Conservation (phyloP, 2,888 invertebrate genomes). For the Diogma glabrata region DNA sequence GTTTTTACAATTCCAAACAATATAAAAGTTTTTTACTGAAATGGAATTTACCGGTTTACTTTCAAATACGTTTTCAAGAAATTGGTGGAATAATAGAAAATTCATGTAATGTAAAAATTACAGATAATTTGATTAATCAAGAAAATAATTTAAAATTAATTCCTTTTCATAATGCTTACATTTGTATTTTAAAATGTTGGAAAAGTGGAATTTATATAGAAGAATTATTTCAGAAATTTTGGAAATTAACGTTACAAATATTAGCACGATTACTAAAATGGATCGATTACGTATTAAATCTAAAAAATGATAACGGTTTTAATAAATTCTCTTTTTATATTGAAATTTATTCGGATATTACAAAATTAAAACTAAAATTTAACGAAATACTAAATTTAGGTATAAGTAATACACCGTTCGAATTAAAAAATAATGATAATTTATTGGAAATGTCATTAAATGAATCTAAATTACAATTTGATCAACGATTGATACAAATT, state of each 20-base stretch:
- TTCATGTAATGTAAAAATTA: conserved; percentile 25
- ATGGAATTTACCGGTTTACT: conserved; percentile 95
- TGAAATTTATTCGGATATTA: conserved; percentile 14
- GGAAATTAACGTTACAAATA: conserved; percentile 78
- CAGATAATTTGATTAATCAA: conserved; percentile 21
- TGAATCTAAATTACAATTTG: conserved; percentile 10
- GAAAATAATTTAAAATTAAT: conserved; percentile 22
- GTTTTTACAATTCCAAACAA: conserved; percentile 53
- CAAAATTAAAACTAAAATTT: conserved; percentile 13
- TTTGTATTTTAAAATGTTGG: conserved; percentile 56
- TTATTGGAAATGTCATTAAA: conserved; percentile 14
- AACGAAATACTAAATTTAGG: conserved; percentile 11
- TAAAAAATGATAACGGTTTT: neutral
- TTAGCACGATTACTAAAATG: conserved; percentile 69
- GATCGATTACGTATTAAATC: conserved; percentile 28
- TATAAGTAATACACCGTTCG: conserved; percentile 12
- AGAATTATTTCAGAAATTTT: conserved; percentile 71
- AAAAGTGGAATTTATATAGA: conserved; percentile 64
- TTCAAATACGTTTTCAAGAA: conserved; percentile 83
- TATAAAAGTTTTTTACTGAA: conserved; percentile 70
- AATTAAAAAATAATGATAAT: conserved; percentile 3
- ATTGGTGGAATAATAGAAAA: conserved; percentile 54
- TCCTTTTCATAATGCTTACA: conserved; percentile 39
- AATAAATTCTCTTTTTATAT: conserved; percentile 10
- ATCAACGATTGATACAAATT: conserved; percentile 25